Base-by-base conservation (phyloP, 2,888 invertebrate species). In the Clitarchus hookeri region DNA sequence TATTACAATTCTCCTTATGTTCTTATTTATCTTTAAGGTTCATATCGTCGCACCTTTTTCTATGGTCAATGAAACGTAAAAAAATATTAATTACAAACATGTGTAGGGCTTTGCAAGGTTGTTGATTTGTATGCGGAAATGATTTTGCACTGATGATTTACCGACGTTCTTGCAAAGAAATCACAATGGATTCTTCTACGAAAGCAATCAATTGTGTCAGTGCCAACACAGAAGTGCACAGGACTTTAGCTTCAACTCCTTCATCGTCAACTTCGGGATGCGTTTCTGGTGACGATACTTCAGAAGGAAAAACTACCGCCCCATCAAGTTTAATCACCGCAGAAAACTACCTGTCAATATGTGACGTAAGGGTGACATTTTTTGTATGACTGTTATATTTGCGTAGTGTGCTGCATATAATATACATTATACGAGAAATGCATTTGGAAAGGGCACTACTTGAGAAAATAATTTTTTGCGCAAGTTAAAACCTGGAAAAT, bases 231-330 rank as follows among this genome's bases (percentile, higher is more conserved):
- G 65, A 65, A 65, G 65, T 19, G 65, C 86, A 84, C 13, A 92
- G 65, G 65, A 65, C 65, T 9, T 91, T 92, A 0, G 88, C 91
- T 2, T 93, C 93, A 6, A 93, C 93, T 12, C 94, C 94, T 1
- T 94, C 94, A 0, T 88, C 88, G 0, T 93, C 94, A 0, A 93
- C 94, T 0, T 94, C 94, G 0, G 94, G 94, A 19, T 93, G 94
- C 87, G 92, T 94, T 36, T 94, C 94, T 4, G 94, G 93, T 0
- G 95, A 95, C 90, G 95, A 95, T 23, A 94, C 93, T 88, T 94
- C 93, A 87, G 95, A 95, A 44, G 90, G 91, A 79, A 93, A 92
- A 90, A 93, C 93, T 0, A 92, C 93, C 83, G 92, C 94, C 77
- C 93, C 93, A 3, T 90, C 91, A 26, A 92, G 91, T 88, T 90